Evolutionary conservation across 2,888 invertebrate species (phyloP), one percentile per base, ranked within the genome.

Genomic region (Stenurella melanura): DNA sequence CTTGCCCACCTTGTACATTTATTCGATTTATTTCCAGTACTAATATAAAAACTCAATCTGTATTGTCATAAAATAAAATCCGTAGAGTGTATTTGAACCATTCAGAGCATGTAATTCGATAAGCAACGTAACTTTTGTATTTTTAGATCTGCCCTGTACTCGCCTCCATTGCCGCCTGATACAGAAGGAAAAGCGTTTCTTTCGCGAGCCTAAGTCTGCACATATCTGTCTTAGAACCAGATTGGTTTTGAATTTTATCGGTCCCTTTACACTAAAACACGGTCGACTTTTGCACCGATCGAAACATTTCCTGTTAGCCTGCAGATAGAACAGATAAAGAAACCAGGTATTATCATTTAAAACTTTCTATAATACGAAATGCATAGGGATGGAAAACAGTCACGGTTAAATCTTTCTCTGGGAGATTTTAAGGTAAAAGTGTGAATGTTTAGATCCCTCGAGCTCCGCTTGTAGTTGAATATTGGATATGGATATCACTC

Each of bases 221-320:
- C 85, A 84, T 84, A 83, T 85, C 83, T 84, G 85, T 83, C 84
- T 79, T 38, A 61, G 80, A 80, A 69, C 81, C 83, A 84, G 86
- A 85, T 85, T 86, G 86, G 83, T 84, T 85, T 85, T 84, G 84
- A 83, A 86, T 85, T 85, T 86, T 85, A 85, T 85, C 82, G 83
- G 82, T 78, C 78, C 73, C 78, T 82, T 76, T 69, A 54, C 77
- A 26, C 58, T 34, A 42, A 17, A 56, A 34, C 15, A 17, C 30
- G 19, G 68, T 67, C 71, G 58, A 58, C 18, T 57, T 42, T 50
- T 26, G 42, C n/a, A 61, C 50, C 12, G 54, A 54, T 61, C 63
- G 30, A 72, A 26, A 60, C 19, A 60, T 57, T 30, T 58, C 19
- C 38, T 26, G 60, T 70, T 60, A 60, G 42, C 21, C 60, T 19